Base-by-base conservation (phyloP, 2,888 invertebrate genomes). In the Mantis religiosa region DNA sequence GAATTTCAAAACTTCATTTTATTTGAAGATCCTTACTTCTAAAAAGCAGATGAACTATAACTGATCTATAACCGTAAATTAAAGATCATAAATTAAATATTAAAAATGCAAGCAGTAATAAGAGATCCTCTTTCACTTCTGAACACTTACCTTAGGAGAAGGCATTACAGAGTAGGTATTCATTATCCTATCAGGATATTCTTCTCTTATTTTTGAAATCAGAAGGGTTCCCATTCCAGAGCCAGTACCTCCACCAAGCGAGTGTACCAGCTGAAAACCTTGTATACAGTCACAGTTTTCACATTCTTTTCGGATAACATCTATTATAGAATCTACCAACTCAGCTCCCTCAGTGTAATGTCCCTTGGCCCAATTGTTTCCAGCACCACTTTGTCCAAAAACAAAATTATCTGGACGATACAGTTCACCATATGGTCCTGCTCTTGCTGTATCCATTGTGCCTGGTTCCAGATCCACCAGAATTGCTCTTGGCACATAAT, bases 111-210 rank as follows among this genome's bases (percentile, higher is more conserved):
- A n/a, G 2, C 12, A 41, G 41, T 41, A 41, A 41, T 12, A 41
- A 41, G 41, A 41, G 9, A 9, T 41, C 41, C 4, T 3, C 4
- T 12, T 41, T 12, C 12, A 12, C 1, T 12, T 41, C 41, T 7
- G 3, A 12, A 41, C 12, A 41, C 41, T 41, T 28, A 93, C 97
- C 94, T 97, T 97, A 14, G 97, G 97, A 8, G 97, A 97, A 28
- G 97, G 97, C 91, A 97, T 96, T 85, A 97, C 97, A 86, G 96
- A 96, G 94, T 96, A 97, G 0, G 97, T 96, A 92, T 95, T 96
- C 94, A 97, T 96, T 91, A 97, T 97, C 91, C 97, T 94, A 93
- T 97, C 97, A 0, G 97, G 97, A 92, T 97, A 97, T 92, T 97
- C 41, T 41, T 41, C 41, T 41, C 41, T 41, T 41, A 41, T 41